Evolutionary conservation across 2,113 vertebrate species (phyloP).

Genomic region (Rhegmatorhina hoffmannsi): DNA sequence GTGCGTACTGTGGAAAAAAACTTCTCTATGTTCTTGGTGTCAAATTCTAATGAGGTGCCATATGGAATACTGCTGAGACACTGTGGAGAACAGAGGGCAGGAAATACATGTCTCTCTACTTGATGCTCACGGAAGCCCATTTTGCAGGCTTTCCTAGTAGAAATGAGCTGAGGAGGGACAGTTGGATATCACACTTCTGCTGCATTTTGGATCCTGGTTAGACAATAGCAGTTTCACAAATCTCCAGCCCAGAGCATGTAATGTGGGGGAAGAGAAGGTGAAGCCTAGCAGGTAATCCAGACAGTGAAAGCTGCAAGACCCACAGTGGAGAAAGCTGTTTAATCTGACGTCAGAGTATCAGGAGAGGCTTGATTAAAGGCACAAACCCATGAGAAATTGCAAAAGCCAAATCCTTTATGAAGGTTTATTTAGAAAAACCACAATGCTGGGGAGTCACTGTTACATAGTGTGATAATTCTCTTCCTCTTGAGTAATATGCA

Average conservation of each 20-base stretch:
- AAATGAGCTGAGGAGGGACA: background rate
- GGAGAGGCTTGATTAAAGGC: background rate
- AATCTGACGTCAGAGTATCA: background rate
- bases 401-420: background rate
- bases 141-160: background rate
- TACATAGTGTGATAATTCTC: background rate
- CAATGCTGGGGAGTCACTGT: conserved; percentile 35
- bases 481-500: conserved; percentile 34
- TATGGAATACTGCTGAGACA: background rate
- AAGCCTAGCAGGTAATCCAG: background rate
- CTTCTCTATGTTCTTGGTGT: background rate
- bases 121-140: background rate
- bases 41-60: background rate
- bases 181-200: background rate
- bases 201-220: background rate
- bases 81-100: background rate
- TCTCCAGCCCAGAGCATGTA: background rate
- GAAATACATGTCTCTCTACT: background rate
- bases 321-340: background rate
- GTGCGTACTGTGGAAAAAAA: background rate
- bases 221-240: background rate
- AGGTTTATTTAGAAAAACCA: conserved; percentile 70
- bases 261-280: background rate
- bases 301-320: background rate
- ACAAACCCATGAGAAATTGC: background rate